A percentile compares a stretch with the other conserved stretches of the same genome.
These are phyloP conservation scores for Parascotia fuliginaria DNA, from an alignment of 2,888 invertebrate genomes.

Conservation along the genomic window DNA sequence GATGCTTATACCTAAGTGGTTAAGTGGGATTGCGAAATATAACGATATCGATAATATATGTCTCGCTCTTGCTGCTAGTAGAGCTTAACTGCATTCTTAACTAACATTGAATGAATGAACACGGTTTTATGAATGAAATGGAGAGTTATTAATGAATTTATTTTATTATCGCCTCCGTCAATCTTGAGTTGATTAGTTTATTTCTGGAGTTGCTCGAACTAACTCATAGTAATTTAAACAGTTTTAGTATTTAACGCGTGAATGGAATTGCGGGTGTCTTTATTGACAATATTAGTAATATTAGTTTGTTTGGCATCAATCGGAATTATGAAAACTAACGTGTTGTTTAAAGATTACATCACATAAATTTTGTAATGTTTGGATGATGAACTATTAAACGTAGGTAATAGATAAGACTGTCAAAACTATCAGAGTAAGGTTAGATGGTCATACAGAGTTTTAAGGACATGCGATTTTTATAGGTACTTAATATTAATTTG, in stretches of 20 bases:
- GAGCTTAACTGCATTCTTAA: neutral
- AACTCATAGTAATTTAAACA: slow-evolving; percentile 3
- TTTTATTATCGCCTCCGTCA: slow-evolving; percentile 1
- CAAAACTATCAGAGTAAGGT: neutral
- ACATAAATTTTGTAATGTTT: neutral
- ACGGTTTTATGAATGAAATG: slow-evolving; percentile 30
- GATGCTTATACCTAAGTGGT: slow-evolving; percentile 57
- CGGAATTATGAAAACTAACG: slow-evolving; percentile 2
- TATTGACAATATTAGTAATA: slow-evolving; percentile 1
- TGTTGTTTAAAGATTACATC: slow-evolving; percentile 6
- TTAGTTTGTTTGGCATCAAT: slow-evolving; percentile 1
- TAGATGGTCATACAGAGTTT: too few species aligned
- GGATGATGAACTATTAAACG: too few species aligned
- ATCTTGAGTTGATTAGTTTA: slow-evolving; percentile 1
- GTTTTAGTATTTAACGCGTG: neutral
- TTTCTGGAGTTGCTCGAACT: neutral
- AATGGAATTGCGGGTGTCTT: neutral
- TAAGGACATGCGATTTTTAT: too few species aligned
- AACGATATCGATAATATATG: slow-evolving; percentile 30
- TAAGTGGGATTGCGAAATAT: slow-evolving; percentile 65
- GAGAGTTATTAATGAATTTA: slow-evolving; percentile 6
- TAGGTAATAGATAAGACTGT: neutral
- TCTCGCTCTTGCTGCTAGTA: slow-evolving; percentile 10
- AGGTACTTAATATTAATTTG: too few species aligned
- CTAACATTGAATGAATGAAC: slow-evolving; percentile 26